phyloP scores from a whole-genome alignment of 92 coral and sea anemone genomes.

The Hydrozoanthus gracilis region DNA sequence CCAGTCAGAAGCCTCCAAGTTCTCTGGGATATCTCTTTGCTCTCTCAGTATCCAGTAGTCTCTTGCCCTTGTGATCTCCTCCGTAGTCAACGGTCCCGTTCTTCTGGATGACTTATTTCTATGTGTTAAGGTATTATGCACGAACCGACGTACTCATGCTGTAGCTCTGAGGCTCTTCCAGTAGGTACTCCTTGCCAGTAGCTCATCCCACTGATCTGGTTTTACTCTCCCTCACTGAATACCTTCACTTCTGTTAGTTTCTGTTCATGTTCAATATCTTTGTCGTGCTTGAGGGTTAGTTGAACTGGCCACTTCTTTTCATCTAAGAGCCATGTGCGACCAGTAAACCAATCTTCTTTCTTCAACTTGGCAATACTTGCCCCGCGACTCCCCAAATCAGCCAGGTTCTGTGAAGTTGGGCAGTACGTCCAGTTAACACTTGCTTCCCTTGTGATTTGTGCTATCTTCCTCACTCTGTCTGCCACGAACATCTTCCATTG shows the following conservation, averaged over 20 bases:
- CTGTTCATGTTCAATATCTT: slow-evolving; percentile 45
- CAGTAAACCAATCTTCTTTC: not conserved
- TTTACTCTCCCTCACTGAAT: slow-evolving; percentile 20
- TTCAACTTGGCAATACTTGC: slow-evolving; percentile 67
- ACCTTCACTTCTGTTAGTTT: slow-evolving; percentile 38
- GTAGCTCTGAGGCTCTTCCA: slow-evolving; percentile 60
- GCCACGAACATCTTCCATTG: slow-evolving; percentile 74
- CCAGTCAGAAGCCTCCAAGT: slow-evolving; percentile 54
- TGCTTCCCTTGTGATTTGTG: slow-evolving; percentile 57
- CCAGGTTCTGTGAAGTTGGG: slow-evolving; percentile 68
- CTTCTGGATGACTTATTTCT: slow-evolving; percentile 3
- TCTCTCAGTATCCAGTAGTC: slow-evolving; percentile 50
- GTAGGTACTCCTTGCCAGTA: slow-evolving; percentile 51
- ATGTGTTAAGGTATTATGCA: slow-evolving; percentile 48
- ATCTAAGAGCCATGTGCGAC: not conserved
- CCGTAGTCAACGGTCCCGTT: slow-evolving; percentile 60
- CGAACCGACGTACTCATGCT: slow-evolving; percentile 62
- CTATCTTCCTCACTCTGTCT: slow-evolving; percentile 67
- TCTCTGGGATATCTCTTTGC: slow-evolving; percentile 33
- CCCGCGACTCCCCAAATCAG: slow-evolving; percentile 74
- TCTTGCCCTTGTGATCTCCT: slow-evolving; percentile 52
- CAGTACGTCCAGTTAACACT: slow-evolving; percentile 67
- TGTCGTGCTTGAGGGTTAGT: slow-evolving; percentile 37
- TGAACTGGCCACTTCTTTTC: slow-evolving; percentile 49
- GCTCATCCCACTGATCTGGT: slow-evolving; percentile 66